Evolutionary conservation across 2,888 invertebrate species (phyloP), one percentile per base, ranked within the genome.

Genomic region (Microctonus hyperodae): DNA sequence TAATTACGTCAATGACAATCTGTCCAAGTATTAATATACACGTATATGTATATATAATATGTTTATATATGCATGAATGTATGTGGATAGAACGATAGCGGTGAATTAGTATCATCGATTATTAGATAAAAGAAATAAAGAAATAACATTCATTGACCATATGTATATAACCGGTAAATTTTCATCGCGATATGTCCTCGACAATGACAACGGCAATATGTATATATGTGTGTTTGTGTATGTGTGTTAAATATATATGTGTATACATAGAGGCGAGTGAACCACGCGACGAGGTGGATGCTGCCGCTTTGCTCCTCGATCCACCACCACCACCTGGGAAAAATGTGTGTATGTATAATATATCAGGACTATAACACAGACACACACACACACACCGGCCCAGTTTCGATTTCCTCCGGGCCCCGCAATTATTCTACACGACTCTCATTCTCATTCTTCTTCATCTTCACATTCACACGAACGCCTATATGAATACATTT

Each of bases 401-500:
- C 55, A 31, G 33, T 55, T 55, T 72, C 72, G 72, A 72, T 72
- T 72, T 67, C 72, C 55, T 55, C 31, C 55, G 28, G 55, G 55
- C 55, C 55, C 55, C 55, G 31, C 55, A 55, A 65, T 71, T 72
- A 69, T 65, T 70, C 65, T 68, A 64, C 69, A 68, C 69, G 68
- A 68, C 35, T 16, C 50, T 59, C 50, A 40, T 64, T 28, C 51
- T 51, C 35, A 64, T 55, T 55, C 64, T 53, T 59, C 44, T 61
- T 70, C 33, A 57, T 59, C 63, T 63, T 35, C 50, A 13, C 51
- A 60, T 50, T 50, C 33, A 44, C 44, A 44, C 44, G 44, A 44
- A 44, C 44, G 44, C 44, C 44, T 44, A 16, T 44, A 44, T 44
- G 20, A 44, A 53, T 28, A 53, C 16, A 25, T 53, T 28, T 28